phyloP scores from a whole-genome alignment of 2,113 vertebrate genomes.

The Cichladusa arquata region DNA sequence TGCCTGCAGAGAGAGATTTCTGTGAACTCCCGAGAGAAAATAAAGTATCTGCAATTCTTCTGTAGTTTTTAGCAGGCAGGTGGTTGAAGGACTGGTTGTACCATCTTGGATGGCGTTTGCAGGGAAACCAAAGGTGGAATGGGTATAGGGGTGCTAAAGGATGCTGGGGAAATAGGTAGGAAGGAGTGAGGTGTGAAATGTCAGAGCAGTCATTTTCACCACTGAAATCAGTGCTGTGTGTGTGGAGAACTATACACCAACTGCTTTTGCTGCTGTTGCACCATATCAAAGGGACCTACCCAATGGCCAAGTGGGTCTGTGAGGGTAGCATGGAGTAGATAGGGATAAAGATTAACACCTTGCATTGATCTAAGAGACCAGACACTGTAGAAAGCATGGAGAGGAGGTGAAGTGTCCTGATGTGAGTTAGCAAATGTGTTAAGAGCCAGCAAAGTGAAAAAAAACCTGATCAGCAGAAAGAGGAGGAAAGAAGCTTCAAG shows the following conservation, averaged over 20 bases:
- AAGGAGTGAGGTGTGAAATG: background rate
- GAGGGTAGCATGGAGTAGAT: background rate
- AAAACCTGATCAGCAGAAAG: background rate
- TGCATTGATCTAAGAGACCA: background rate
- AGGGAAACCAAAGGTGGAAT: background rate
- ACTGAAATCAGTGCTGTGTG: background rate
- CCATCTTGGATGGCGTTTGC: background rate
- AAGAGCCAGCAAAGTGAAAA: background rate
- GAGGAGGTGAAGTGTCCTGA: background rate
- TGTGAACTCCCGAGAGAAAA: background rate
- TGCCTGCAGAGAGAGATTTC: background rate
- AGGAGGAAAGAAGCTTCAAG: background rate
- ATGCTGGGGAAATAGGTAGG: background rate
- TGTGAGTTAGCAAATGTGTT: background rate
- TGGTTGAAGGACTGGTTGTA: background rate
- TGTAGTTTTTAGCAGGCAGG: background rate
- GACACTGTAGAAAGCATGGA: background rate
- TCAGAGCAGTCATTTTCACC: background rate
- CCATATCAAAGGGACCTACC: accelerated
- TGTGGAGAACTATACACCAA: background rate
- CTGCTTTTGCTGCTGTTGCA: background rate
- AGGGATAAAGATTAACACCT: background rate
- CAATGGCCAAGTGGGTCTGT: background rate
- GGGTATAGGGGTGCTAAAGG: background rate
- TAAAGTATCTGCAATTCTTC: background rate